Evolutionary conservation across 1,140 invertebrate genomes (phyloP).

Genomic region (Watersipora subatra): DNA sequence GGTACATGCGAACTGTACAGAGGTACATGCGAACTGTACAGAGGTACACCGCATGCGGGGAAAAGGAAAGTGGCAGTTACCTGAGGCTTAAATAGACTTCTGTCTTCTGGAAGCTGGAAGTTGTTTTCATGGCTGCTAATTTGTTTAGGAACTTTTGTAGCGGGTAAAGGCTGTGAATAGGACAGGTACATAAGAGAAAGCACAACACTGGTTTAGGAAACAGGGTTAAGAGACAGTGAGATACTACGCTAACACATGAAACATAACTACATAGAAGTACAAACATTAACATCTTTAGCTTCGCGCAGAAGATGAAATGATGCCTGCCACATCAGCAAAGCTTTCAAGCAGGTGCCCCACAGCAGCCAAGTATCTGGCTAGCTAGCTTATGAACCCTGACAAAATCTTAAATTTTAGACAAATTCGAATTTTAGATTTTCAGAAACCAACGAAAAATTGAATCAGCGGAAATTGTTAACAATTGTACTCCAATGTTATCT

Average conservation of each 20-base stretch:
- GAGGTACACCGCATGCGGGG: neutral
- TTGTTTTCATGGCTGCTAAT: neutral
- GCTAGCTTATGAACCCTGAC: too few species aligned
- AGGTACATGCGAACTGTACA: neutral
- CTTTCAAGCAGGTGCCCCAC: too few species aligned
- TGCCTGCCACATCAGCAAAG: neutral
- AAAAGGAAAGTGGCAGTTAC: neutral
- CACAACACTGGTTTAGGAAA: neutral
- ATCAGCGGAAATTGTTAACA: too few species aligned
- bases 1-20: neutral
- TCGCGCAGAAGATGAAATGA: neutral
- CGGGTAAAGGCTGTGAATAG: neutral
- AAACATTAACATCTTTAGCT: neutral
- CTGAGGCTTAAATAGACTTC: neutral
- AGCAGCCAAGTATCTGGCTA: too few species aligned
- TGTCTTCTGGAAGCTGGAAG: neutral
- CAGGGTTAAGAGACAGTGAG: neutral
- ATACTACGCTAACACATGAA: neutral
- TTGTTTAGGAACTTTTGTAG: neutral
- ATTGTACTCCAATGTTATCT: too few species aligned
- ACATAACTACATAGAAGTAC: neutral
- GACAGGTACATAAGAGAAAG: neutral
- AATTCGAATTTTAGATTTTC: too few species aligned
- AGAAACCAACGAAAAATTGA: too few species aligned
- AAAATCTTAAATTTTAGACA: too few species aligned